Conservation (phyloP, 2,888 invertebrate genomes). For the Mayetiola destructor region DNA sequence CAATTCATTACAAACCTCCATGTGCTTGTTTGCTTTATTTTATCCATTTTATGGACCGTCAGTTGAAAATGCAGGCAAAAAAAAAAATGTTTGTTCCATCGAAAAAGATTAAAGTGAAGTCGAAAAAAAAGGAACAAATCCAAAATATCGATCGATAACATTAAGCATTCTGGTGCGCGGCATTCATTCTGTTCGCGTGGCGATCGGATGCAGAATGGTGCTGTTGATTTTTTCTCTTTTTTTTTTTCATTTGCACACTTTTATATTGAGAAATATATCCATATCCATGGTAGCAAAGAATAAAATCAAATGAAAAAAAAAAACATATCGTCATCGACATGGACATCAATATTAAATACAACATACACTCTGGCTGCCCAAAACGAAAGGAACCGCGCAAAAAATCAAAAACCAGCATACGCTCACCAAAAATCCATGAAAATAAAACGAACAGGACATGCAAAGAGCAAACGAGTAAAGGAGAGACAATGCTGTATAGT, state of each 20-base stretch:
- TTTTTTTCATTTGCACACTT: too few relatives aligned
- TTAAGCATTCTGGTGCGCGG: conserved; percentile 13
- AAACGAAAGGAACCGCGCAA: background rate
- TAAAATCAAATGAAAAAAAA: too few relatives aligned
- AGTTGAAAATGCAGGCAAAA: background rate
- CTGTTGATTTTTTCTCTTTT: conserved; percentile 9
- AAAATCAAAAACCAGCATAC: background rate
- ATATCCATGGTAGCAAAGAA: too few relatives aligned
- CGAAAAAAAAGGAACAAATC: too few relatives aligned
- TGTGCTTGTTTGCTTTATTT: conserved; percentile 4
- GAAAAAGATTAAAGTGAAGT: too few relatives aligned
- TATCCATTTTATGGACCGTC: conserved; percentile 6
- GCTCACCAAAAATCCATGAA: too few relatives aligned
- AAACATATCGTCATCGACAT: background rate
- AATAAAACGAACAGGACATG: background rate
- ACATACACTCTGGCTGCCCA: background rate
- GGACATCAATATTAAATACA: background rate
- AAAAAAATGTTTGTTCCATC: too few relatives aligned
- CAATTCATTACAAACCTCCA: background rate
- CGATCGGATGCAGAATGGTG: conserved; percentile 3
- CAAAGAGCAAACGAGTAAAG: background rate
- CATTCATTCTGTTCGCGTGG: conserved; percentile 4
- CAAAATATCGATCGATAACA: conserved; percentile 13
- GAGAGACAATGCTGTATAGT: conserved; percentile 2
- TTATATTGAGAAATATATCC: too few relatives aligned